phyloP scores from a whole-genome alignment of 2,797 vertebrate species.

The Diplodus sargus region DNA sequence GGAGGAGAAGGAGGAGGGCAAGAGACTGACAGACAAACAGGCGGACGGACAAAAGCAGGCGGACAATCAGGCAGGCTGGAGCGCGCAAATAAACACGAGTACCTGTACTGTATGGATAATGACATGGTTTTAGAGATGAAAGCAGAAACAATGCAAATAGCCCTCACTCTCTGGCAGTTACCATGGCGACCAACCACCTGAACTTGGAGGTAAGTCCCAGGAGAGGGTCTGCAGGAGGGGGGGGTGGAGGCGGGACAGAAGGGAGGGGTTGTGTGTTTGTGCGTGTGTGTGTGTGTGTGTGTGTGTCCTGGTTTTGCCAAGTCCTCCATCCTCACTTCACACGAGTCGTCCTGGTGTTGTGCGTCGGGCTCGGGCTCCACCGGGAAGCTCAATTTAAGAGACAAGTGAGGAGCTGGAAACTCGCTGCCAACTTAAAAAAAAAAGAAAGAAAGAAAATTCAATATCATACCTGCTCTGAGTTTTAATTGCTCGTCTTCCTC shows the following conservation, averaged over 20 bases:
- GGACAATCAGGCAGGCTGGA: slow-evolving; percentile 60
- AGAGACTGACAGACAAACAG: slow-evolving; percentile 45
- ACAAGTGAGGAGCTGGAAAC: slow-evolving; percentile 32
- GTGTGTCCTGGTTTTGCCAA: slow-evolving; percentile 75
- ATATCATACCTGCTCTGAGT: slow-evolving; percentile 34
- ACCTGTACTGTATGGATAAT: slow-evolving; percentile 74
- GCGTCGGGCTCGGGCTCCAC: slow-evolving; percentile 8
- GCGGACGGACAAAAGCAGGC: slow-evolving; percentile 49
- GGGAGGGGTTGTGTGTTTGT: slow-evolving; percentile 57
- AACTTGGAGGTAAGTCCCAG: slow-evolving; percentile 84
- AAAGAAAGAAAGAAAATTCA: background rate
- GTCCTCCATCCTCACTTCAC: slow-evolving; percentile 51
- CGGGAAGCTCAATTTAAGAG: slow-evolving; percentile 41
- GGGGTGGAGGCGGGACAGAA: slow-evolving; percentile 74
- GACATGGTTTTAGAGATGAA: slow-evolving; percentile 79
- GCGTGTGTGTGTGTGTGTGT: slow-evolving; percentile 67
- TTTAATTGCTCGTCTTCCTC: slow-evolving; percentile 52
- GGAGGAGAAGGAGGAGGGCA: background rate
- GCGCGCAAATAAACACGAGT: slow-evolving; percentile 67
- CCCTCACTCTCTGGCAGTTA: slow-evolving; percentile 79
- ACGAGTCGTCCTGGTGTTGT: slow-evolving; percentile 38
- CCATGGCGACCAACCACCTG: slow-evolving; percentile 85
- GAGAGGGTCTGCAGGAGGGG: slow-evolving; percentile 72
- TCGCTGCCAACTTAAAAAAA: background rate
- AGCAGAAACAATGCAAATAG: slow-evolving; percentile 83